Evolutionary conservation across 2,797 vertebrate species (phyloP), one percentile per base, ranked within the genome.

Genomic region (Gymnodraco acuticeps): DNA sequence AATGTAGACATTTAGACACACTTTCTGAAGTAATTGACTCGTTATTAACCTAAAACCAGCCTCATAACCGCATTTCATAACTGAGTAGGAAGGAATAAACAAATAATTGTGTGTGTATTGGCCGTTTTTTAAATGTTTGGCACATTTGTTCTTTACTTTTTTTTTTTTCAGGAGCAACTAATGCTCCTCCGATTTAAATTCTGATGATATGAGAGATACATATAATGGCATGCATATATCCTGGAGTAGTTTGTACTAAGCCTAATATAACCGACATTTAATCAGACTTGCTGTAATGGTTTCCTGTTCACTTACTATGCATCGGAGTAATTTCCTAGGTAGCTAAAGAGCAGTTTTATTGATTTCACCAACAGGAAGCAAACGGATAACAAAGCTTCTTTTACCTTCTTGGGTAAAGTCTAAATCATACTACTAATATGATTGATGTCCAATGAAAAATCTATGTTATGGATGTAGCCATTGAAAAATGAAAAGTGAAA

Each of bases 241-340:
- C 31, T 31, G 55, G 55, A 66, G 54, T 23, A 47, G 61, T 77
- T 71, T 55, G 45, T 67, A 41, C 47, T 14, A 65, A 12, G 20
- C 42, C 59, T 72, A 69, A 77, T 73, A 63, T 45, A 31, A 64
- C 46, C 66, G 67, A 64, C 56, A 75, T 85, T 85, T 85, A 86
- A 88, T 88, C 62, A 70, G 15, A 5, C 3, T 31, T 1, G 23
- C 58, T 65, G 6, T 77, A 89, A 89, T 87, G 74, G 75, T 48
- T 89, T 90, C 88, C 89, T 84, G 86, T 64, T 59, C 75, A 81
- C 82, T 83, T 59, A 74, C 12, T 19, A 64, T 65, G 71, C 81
- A 80, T 84, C 59, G 51, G 27, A 71, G 47, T 59, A 20, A 66
- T 73, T 27, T 71, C 52, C 60, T 42, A 70, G 67, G 52, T 63